These are phyloP conservation scores for Melanerpes aurifrons DNA, from an alignment of 2,113 vertebrate species.

Conservation along the genomic window DNA sequence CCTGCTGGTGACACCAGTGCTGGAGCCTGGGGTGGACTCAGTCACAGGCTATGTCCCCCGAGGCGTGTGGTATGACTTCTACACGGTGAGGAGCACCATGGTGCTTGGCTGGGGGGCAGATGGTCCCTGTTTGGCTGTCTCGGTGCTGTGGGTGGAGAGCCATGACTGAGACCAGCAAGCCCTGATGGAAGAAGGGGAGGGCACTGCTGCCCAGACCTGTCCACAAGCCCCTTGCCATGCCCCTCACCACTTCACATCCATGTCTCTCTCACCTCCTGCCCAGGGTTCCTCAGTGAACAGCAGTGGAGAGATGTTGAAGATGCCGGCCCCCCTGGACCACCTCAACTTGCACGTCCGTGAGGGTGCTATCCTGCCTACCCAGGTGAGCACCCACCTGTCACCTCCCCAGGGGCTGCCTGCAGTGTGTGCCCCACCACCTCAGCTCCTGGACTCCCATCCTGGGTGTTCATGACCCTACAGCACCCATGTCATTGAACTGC, in stretches of 20 bases:
- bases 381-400: slow-evolving; percentile 65
- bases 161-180: background rate
- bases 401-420: background rate
- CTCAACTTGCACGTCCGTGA: slow-evolving; percentile 88
- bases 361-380: slow-evolving; percentile 82
- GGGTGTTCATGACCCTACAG: background rate
- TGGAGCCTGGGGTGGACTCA: slow-evolving; percentile 76
- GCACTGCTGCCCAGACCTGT: fast-evolving
- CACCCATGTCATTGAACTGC: background rate
- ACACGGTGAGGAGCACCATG: slow-evolving; percentile 74
- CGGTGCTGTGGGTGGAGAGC: fast-evolving
- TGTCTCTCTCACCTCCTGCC: fast-evolving
- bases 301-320: slow-evolving; percentile 79
- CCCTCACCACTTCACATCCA: fast-evolving
- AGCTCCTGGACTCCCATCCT: fast-evolving
- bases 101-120: fast-evolving
- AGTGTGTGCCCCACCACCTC: fast-evolving
- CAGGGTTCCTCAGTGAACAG: slow-evolving; percentile 82
- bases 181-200: background rate
- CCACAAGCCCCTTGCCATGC: fast-evolving
- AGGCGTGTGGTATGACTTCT: slow-evolving; percentile 87
- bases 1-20: slow-evolving; percentile 85
- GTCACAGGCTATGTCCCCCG: slow-evolving; percentile 84
- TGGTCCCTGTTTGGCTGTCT: background rate
- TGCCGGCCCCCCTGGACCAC: slow-evolving; percentile 83